Base-by-base conservation (phyloP, 1,140 invertebrate genomes). In the Andricus grossulariae region DNA sequence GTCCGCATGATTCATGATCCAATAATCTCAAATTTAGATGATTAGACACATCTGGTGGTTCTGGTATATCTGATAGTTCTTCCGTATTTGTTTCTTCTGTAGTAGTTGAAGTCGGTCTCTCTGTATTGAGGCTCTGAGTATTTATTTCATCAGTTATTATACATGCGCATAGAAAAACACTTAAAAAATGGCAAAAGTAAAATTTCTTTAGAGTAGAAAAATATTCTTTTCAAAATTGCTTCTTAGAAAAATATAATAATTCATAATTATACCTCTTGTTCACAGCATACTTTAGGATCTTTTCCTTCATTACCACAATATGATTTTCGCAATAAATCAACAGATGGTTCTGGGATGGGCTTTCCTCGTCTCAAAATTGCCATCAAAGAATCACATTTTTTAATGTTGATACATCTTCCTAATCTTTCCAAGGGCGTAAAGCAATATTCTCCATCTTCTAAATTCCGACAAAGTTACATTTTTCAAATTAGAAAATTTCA, bases 21-120 rank as follows among this genome's bases (percentile, higher is more conserved):
- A 95, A 72, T 0, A 95, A 82, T 51, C 84, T 73, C 1, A 93
- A 73, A 84, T 94, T 95, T 12, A 81, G 89, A 80, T 95, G 94
- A n/a, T 85, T 84, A 0, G 84, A 80, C 0, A 94, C 90, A 79
- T 93, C 89, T 13, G 92, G 91, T 7, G 90, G 91, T 12, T 45
- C 2, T 1, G 51, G n/a, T 54, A 71, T 50, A n/a, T 49, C 13
- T 19, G 51, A 66, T 18, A 51, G n/a, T n/a, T 18, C 49, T 50
- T 74, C 55, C 19, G 70, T 75, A 21, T 21, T 49, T 75, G 18
- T 13, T 57, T 71, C 19, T 21, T 13, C 55, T 49, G 45, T 19
- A 15, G 70, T 71, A 32, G 60, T 15, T 50, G 25, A 32, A 32
- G 18, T 54, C 50, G 54, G 55, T 18, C 15, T 50, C 2, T 25